phyloP scores from a whole-genome alignment of 2,888 invertebrate species.

The Mythimna lalbum region DNA sequence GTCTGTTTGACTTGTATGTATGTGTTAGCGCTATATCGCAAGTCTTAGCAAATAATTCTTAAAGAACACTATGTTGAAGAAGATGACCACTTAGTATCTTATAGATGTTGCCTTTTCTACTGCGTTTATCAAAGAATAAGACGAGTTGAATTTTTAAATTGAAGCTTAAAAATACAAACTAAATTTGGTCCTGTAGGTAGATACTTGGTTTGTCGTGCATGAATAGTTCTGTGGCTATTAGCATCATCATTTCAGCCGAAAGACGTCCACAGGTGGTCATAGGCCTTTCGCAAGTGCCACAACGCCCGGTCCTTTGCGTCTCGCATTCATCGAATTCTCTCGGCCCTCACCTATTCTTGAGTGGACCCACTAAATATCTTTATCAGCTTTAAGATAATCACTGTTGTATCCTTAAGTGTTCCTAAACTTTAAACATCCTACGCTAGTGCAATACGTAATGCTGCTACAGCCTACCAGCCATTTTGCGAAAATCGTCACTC shows the following conservation, averaged over 20 bases:
- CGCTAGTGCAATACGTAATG: background rate
- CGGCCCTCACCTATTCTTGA: too few species aligned
- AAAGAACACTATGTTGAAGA: too few species aligned
- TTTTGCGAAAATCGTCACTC: background rate
- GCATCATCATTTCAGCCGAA: too few species aligned
- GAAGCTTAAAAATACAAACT: too few species aligned
- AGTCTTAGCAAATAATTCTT: background rate
- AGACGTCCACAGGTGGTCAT: too few species aligned
- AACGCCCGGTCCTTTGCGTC: too few species aligned
- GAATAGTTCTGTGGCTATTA: background rate
- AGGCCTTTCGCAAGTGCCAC: too few species aligned
- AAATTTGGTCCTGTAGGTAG: background rate
- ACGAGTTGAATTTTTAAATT: too few species aligned
- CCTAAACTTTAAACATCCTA: background rate
- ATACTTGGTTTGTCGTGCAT: background rate
- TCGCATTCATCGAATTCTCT: too few species aligned
- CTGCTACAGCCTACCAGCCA: background rate
- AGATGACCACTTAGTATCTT: background rate
- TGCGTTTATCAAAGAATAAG: background rate
- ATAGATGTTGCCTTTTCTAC: background rate
- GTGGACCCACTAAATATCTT: too few species aligned
- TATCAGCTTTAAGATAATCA: too few species aligned
- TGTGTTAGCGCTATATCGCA: background rate
- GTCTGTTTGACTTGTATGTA: background rate
- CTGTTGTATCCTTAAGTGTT: too few species aligned